Conservation (phyloP, 1,140 invertebrate species). For the Eciton burchellii region DNA sequence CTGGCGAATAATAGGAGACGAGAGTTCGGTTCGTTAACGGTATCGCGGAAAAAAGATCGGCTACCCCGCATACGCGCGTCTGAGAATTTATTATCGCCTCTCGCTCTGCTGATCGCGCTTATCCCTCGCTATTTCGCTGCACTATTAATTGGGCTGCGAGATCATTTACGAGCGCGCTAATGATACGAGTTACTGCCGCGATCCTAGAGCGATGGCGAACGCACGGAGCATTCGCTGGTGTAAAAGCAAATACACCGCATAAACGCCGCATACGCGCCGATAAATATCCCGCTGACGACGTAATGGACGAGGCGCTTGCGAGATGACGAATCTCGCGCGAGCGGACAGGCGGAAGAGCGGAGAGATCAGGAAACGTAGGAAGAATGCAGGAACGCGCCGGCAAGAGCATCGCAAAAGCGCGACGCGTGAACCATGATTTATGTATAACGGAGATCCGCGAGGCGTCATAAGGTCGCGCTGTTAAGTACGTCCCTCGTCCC, state of each 20-base stretch:
- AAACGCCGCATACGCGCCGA: background rate
- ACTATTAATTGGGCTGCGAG: background rate
- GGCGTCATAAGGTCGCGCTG: background rate
- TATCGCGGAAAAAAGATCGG: slow-evolving; percentile 26
- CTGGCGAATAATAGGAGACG: slow-evolving; percentile 17
- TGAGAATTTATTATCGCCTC: background rate
- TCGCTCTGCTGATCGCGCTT: background rate
- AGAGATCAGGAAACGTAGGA: background rate
- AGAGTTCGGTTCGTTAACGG: slow-evolving; percentile 32
- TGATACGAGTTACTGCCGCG: background rate
- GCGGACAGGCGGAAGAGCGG: background rate
- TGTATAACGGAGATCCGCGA: slow-evolving; percentile 14
- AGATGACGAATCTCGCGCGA: background rate
- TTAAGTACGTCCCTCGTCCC: background rate
- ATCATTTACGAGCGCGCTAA: slow-evolving; percentile 12
- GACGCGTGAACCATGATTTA: slow-evolving; percentile 8
- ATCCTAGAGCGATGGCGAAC: background rate
- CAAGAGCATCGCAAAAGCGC: background rate
- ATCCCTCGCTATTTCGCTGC: background rate
- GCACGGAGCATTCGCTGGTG: background rate
- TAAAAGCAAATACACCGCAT: background rate
- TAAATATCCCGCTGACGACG: background rate
- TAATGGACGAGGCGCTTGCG: background rate
- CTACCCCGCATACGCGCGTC: slow-evolving; percentile 24
- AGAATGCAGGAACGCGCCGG: background rate